phyloP scores from a whole-genome alignment of 2,888 invertebrate species.

The Acleris cristana region DNA sequence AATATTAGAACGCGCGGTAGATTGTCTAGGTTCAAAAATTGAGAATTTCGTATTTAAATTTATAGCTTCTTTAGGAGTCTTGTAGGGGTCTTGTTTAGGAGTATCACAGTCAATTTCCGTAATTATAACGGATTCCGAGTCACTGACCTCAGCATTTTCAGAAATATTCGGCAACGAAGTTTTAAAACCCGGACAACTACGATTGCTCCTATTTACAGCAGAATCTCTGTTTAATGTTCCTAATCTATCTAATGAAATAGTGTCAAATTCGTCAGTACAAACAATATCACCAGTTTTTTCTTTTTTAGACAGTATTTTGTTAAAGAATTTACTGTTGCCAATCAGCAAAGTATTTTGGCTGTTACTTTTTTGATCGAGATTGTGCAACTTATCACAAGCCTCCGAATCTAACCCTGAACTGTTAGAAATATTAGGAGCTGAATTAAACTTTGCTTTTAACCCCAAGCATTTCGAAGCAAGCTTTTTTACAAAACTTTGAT shows the following conservation, averaged over 20 bases:
- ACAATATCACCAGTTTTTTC: conserved; percentile 75
- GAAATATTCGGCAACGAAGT: conserved; percentile 78
- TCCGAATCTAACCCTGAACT: conserved; percentile 62
- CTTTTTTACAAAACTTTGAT: conserved; percentile 80
- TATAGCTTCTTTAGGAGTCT: conserved; percentile 59
- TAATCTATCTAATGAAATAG: conserved; percentile 75
- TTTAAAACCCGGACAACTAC: conserved; percentile 79
- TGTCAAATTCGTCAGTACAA: conserved; percentile 78
- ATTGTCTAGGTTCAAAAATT: conserved; percentile 69
- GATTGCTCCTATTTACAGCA: conserved; percentile 74
- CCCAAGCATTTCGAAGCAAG: conserved; percentile 82
- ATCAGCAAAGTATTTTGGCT: conserved; percentile 66
- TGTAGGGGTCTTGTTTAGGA: conserved; percentile 42
- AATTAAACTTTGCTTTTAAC: conserved; percentile 77
- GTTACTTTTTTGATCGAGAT: conserved; percentile 59
- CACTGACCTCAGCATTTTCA: conserved; percentile 74
- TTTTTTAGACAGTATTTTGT: conserved; percentile 71
- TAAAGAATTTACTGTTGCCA: conserved; percentile 80
- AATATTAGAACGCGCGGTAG: conserved; percentile 52
- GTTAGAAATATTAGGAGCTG: conserved; percentile 80
- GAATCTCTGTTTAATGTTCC: conserved; percentile 75
- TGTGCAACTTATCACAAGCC: conserved; percentile 65
- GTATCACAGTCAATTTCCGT: conserved; percentile 55
- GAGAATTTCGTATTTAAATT: conserved; percentile 58
- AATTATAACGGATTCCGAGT: conserved; percentile 61